Conservation (phyloP, 2,888 invertebrate genomes). For the Hoplodrina ambigua region DNA sequence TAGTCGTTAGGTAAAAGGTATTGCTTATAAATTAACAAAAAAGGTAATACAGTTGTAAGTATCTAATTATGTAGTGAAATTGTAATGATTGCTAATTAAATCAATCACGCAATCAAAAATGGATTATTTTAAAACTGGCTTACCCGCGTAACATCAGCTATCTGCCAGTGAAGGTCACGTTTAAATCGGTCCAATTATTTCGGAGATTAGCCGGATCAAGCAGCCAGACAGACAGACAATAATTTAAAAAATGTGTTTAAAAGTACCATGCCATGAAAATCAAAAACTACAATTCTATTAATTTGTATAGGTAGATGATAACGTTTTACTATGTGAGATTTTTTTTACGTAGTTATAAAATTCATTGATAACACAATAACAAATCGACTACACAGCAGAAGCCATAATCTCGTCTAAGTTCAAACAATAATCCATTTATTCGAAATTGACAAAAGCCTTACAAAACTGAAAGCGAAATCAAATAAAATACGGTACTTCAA, state of each 20-base stretch:
- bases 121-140: neutral
- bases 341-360: neutral
- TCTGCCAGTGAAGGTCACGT: too few relatives aligned
- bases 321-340: too few relatives aligned
- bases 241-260: too few relatives aligned
- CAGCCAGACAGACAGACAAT: too few relatives aligned
- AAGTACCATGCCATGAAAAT: too few relatives aligned
- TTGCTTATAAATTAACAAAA: neutral
- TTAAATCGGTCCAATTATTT: too few relatives aligned
- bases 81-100: neutral
- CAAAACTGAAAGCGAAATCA: slow-evolving; percentile 24
- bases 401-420: slow-evolving; percentile 1
- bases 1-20: neutral
- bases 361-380: neutral
- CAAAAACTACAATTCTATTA: too few relatives aligned
- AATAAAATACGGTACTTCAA: slow-evolving; percentile 46
- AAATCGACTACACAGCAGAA: neutral
- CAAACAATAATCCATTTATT: slow-evolving; percentile 10
- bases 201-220: too few relatives aligned
- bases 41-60: neutral
- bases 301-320: neutral
- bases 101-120: neutral
- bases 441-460: slow-evolving; percentile 7
- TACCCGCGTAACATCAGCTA: too few relatives aligned
- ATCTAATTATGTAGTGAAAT: neutral